These are phyloP conservation scores for Lasius fuliginosus DNA, from an alignment of 2,888 invertebrate genomes.

Conservation along the genomic window DNA sequence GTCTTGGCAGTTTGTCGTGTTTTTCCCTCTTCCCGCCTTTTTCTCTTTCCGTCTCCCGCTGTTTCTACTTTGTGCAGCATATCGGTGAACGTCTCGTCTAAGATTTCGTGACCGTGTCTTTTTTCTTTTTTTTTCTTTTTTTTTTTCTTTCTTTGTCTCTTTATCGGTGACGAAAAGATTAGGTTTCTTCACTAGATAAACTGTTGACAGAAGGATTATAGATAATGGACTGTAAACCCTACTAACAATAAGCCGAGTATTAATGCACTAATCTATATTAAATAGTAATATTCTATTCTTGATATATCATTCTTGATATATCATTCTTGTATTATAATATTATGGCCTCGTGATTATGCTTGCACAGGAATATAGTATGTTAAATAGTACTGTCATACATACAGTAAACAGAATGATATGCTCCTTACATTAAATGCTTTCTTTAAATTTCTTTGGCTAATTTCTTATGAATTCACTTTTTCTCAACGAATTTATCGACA, in stretches of 20 bases:
- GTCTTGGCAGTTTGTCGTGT: slow-evolving; percentile 85
- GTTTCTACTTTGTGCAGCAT: slow-evolving; percentile 54
- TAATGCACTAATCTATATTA: not conserved
- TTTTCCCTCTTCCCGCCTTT: slow-evolving; percentile 72
- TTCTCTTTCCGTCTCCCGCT: slow-evolving; percentile 36
- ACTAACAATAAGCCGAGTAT: not conserved
- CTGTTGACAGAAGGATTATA: not conserved
- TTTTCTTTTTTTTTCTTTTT: slow-evolving; percentile 34
- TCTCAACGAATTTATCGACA: not conserved
- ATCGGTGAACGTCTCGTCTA: slow-evolving; percentile 63
- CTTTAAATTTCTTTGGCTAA: not conserved
- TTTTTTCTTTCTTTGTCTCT: slow-evolving; percentile 11
- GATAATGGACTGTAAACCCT: not conserved
- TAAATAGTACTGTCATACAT: not conserved
- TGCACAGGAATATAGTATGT: not conserved
- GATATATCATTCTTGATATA: not conserved
- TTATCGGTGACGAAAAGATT: not conserved
- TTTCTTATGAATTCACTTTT: not conserved
- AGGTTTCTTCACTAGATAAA: not conserved
- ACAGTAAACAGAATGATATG: too few relatives aligned
- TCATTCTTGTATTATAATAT: not conserved
- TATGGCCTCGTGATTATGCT: not conserved
- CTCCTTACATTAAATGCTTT: not conserved
- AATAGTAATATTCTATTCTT: slow-evolving; percentile 1
- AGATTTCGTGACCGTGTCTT: slow-evolving; percentile 67